Conservation (phyloP, 1,140 invertebrate genomes). For the Cryptotermes secundus region DNA sequence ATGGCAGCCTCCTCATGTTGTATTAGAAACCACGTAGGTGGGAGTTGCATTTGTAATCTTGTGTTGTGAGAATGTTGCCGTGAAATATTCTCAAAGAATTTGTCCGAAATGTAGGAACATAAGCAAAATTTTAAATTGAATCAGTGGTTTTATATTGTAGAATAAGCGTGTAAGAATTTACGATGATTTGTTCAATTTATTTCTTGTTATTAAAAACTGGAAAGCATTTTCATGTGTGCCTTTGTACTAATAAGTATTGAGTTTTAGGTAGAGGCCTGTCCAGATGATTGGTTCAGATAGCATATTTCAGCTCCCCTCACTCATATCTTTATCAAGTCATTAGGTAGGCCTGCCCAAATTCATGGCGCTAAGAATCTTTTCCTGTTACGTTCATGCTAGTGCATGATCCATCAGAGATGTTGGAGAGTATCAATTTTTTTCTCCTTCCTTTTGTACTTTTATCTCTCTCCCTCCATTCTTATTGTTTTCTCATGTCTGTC, state of each 20-base stretch:
- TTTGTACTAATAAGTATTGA: not conserved
- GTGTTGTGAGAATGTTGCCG: too few species aligned
- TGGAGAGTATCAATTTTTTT: too few species aligned
- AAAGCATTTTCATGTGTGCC: not conserved
- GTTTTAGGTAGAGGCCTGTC: not conserved
- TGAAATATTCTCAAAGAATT: not conserved
- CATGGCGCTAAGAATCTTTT: too few species aligned
- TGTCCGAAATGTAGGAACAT: not conserved
- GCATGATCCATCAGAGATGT: too few species aligned
- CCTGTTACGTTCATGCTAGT: too few species aligned
- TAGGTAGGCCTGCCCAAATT: too few species aligned
- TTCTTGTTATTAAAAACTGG: not conserved
- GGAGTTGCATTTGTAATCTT: too few species aligned
- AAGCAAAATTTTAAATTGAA: not conserved
- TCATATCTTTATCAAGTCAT: too few species aligned
- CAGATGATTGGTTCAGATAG: not conserved
- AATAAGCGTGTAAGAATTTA: not conserved
- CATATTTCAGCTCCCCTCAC: not conserved
- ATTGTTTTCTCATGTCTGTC: too few species aligned
- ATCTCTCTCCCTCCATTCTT: too few species aligned
- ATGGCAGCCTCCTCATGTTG: slow-evolving; percentile 81
- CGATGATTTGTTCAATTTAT: not conserved
- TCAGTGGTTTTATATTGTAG: not conserved
- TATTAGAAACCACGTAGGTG: slow-evolving; percentile 76
- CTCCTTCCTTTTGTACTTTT: too few species aligned